These are phyloP conservation scores for Glaucomys volans DNA, from an alignment of 2,113 vertebrate species.

Conservation along the genomic window DNA sequence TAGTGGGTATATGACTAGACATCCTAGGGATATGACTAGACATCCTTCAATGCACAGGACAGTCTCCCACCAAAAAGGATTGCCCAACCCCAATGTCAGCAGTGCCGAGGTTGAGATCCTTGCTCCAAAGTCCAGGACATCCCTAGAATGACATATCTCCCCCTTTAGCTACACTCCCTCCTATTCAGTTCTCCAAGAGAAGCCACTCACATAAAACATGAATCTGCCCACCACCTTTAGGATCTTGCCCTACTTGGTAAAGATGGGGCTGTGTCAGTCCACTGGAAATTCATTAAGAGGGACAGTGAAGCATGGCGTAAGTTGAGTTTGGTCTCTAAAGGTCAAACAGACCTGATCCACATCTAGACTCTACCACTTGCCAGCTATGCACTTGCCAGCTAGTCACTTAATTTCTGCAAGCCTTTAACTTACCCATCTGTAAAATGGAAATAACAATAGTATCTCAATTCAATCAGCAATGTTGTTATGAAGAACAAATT, in stretches of 20 bases:
- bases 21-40: not conserved
- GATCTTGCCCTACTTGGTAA: not conserved
- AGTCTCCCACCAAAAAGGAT: not conserved
- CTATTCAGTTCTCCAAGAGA: not conserved
- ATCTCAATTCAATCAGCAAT: not conserved
- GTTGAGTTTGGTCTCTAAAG: not conserved
- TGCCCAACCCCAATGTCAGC: not conserved
- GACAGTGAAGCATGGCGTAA: rapidly evolving
- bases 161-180: not conserved
- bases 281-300: rapidly evolving
- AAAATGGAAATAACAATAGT: not conserved
- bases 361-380: not conserved
- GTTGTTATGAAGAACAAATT: not conserved
- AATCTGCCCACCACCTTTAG: not conserved
- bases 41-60: no score
- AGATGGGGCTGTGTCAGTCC: not conserved
- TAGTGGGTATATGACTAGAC: no score
- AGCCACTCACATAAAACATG: not conserved
- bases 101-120: not conserved
- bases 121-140: not conserved
- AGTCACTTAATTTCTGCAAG: not conserved
- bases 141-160: not conserved
- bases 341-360: not conserved
- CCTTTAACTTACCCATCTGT: not conserved
- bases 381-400: not conserved